Percentiles rank a stretch among this genome's conserved stretches.
Evolutionary conservation across 2,113 vertebrate species (phyloP).

Genomic region (Esox niger): DNA sequence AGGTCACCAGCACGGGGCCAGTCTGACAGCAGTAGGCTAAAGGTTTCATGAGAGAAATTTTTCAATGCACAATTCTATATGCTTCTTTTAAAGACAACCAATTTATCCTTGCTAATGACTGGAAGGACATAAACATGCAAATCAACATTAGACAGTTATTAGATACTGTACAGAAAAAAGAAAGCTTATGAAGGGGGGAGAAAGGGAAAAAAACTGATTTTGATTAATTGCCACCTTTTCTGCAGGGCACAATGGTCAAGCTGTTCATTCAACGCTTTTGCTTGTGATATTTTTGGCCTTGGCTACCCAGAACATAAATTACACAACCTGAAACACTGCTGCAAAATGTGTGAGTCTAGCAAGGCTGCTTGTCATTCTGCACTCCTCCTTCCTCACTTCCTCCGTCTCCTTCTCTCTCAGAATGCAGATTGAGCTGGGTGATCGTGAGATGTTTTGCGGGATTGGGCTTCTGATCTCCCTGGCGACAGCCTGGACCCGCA

Average conservation of each 20-base stretch:
- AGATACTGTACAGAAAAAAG: not conserved
- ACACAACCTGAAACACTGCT: not conserved
- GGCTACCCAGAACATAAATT: not conserved
- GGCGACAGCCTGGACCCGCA: constrained; percentile 21
- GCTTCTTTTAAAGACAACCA: constrained; percentile 9
- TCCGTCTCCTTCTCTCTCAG: constrained; percentile 10
- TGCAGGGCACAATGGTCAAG: constrained; percentile 35
- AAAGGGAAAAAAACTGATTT: constrained; percentile 1
- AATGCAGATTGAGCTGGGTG: constrained; percentile 35
- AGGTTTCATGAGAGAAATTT: constrained; percentile 62
- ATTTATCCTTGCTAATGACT: not conserved
- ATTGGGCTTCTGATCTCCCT: constrained; percentile 28
- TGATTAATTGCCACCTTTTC: constrained; percentile 49
- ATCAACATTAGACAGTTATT: not conserved
- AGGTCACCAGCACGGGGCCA: constrained; percentile 55
- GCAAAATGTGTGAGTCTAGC: not conserved
- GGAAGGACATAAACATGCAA: not conserved
- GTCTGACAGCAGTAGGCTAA: constrained; percentile 60
- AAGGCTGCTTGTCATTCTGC: constrained; percentile 3
- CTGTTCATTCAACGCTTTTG: constrained; percentile 25
- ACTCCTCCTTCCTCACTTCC: constrained; percentile 12
- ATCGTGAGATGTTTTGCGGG: constrained; percentile 20
- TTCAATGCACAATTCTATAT: constrained; percentile 55
- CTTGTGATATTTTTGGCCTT: constrained; percentile 34
- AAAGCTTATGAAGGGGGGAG: not conserved